Evolutionary conservation across 2,888 invertebrate genomes (phyloP), one percentile per base, ranked within the genome.

Genomic region (Apantesis nais): DNA sequence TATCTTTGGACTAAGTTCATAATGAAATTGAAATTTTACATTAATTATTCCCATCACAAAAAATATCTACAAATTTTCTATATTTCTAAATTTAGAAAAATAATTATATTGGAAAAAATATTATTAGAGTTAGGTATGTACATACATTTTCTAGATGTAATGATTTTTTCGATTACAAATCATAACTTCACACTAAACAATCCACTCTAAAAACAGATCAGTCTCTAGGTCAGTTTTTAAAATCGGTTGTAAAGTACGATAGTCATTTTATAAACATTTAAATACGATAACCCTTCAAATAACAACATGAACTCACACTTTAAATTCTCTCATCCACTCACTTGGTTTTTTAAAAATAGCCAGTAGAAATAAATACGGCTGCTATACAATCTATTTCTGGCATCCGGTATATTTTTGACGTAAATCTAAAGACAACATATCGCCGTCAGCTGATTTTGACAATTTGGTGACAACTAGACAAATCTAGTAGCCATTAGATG

Each of bases 361-460:
- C 29, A 31, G 39, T 68, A 82, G 74, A 75, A 81, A 85, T 85
- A 85, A 86, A 83, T 81, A 81, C 76, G 61, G 74, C 75, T 74
- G 78, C 76, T 77, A 78, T 77, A 68, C 70, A 69, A 67, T 80
- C 85, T 86, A 86, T 86, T 86, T 83, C 76, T 62, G 77, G 79
- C 72, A 39, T 70, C 74, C 63, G 66, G 76, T 79, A 76, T 83
- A 84, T 84, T 86, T 86, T 83, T 83, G 83, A 86, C 85, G 86
- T 82, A 81, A 80, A 80, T 77, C 76, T 62, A 66, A 73, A 78
- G 76, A 81, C 78, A 85, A 86, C 80, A 81, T 76, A 80, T 77
- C 69, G 73, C 75, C 78, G 83, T 80, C 87, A 87, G 85, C 84
- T 86, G 87, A 85, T 81, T 81, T 83, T 86, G 83, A 85, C 83